phyloP scores from a whole-genome alignment of 2,888 invertebrate species.

The Drosophila mimetica region DNA sequence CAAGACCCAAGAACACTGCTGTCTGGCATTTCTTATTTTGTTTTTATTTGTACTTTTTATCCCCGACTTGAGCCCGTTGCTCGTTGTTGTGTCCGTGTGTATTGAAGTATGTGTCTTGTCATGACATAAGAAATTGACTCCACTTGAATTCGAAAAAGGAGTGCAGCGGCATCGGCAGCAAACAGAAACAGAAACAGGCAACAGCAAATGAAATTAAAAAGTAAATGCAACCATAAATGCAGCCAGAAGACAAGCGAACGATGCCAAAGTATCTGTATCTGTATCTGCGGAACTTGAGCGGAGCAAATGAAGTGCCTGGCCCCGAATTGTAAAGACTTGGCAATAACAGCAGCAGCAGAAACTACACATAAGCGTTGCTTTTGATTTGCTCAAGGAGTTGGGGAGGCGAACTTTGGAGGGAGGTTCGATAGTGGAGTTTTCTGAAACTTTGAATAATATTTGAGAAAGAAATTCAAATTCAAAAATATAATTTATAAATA shows the following conservation, averaged over 20 bases:
- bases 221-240: conserved; percentile 78
- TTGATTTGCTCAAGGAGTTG: conserved; percentile 62
- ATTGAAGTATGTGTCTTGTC: conserved; percentile 59
- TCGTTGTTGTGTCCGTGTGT: conserved; percentile 22
- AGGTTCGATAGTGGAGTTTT: conserved; percentile 27
- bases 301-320: conserved; percentile 57
- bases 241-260: conserved; percentile 46
- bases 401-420: not conserved
- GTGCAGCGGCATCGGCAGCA: conserved; percentile 56
- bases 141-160: conserved; percentile 79
- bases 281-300: conserved; percentile 32
- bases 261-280: conserved; percentile 37
- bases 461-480: not conserved
- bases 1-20: conserved; percentile 40
- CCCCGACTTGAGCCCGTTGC: conserved; percentile 12
- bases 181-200: conserved; percentile 1
- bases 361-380: conserved; percentile 57
- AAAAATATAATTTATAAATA: no score
- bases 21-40: conserved; percentile 59
- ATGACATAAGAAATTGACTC: conserved; percentile 80
- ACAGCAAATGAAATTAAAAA: conserved; percentile 71
- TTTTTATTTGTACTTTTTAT: conserved; percentile 1
- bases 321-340: conserved; percentile 50
- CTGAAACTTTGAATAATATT: not conserved
- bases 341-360: conserved; percentile 24